Evolutionary conservation across 2,797 vertebrate species (phyloP).

Genomic region (Girardinus metallicus): DNA sequence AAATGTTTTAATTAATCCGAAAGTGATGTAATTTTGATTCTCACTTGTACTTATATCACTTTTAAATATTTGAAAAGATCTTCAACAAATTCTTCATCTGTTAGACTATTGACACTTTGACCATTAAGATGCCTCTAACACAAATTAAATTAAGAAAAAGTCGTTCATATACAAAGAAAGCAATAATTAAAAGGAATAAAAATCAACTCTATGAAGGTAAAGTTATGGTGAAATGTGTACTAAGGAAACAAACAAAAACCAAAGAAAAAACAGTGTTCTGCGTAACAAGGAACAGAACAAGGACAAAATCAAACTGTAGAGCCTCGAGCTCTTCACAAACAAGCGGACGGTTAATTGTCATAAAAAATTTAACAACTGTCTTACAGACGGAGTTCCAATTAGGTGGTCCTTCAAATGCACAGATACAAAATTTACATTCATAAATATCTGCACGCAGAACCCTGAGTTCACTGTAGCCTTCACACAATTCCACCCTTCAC

Average conservation of each 20-base stretch:
- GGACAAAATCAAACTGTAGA: conserved; percentile 28
- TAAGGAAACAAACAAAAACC: background rate
- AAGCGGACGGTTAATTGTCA: conserved; percentile 27
- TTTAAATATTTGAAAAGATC: background rate
- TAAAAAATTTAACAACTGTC: background rate
- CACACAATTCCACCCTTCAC: conserved; percentile 45
- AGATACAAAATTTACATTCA: conserved; percentile 32
- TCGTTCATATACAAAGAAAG: background rate
- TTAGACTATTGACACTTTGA: background rate
- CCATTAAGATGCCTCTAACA: background rate
- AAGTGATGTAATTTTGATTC: background rate
- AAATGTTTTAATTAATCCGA: background rate
- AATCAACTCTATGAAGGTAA: background rate
- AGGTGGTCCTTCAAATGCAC: conserved; percentile 54
- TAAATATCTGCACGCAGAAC: conserved; percentile 54
- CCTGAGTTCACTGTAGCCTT: conserved; percentile 67
- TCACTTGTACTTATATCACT: background rate
- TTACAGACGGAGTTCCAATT: background rate
- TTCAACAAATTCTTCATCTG: background rate
- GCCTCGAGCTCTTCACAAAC: conserved; percentile 45
- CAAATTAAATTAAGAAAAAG: background rate
- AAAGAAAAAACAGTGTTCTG: background rate
- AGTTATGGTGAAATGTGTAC: conserved; percentile 26
- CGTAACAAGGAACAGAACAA: conserved; percentile 1
- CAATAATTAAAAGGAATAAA: background rate